phyloP scores from a whole-genome alignment of 53 echinoderm and acorn worm genomes.

The Pentamera pediparva region DNA sequence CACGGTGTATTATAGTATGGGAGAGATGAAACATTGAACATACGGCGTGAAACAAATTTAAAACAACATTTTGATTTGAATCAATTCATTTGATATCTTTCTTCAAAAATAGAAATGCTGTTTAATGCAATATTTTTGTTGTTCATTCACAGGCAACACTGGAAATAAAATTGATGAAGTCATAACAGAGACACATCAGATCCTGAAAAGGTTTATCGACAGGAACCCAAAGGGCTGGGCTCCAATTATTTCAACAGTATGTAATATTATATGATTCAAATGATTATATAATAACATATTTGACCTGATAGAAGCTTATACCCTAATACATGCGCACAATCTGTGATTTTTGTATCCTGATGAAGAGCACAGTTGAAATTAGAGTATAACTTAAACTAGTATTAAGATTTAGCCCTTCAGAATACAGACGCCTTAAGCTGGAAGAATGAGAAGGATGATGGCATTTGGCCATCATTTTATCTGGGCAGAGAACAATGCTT shows the following conservation, averaged over 20 bases:
- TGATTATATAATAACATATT: too few species aligned
- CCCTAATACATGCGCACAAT: too few species aligned
- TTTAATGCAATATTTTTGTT: background rate
- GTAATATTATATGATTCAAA: constrained; percentile 23
- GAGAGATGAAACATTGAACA: background rate
- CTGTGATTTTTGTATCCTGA: too few species aligned
- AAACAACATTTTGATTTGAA: background rate
- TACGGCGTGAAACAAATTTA: background rate
- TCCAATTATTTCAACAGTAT: constrained; percentile 85
- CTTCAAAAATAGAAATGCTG: background rate
- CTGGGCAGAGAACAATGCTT: too few species aligned
- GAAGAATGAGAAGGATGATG: too few species aligned
- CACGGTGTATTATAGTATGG: background rate
- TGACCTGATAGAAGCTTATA: too few species aligned
- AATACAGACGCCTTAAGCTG: too few species aligned
- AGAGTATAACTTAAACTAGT: too few species aligned
- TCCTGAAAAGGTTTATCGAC: constrained; percentile 72
- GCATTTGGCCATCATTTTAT: too few species aligned
- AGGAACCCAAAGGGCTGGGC: constrained; percentile 88
- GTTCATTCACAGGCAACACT: background rate
- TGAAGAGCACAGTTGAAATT: too few species aligned
- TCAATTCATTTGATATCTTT: background rate
- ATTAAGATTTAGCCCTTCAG: too few species aligned
- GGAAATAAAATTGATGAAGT: constrained; percentile 61
- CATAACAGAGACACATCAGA: constrained; percentile 75